Percentiles rank a stretch among this genome's conserved stretches.
phyloP scores from a whole-genome alignment of 2,797 vertebrate species.

The Kryptopterus vitreolus region DNA sequence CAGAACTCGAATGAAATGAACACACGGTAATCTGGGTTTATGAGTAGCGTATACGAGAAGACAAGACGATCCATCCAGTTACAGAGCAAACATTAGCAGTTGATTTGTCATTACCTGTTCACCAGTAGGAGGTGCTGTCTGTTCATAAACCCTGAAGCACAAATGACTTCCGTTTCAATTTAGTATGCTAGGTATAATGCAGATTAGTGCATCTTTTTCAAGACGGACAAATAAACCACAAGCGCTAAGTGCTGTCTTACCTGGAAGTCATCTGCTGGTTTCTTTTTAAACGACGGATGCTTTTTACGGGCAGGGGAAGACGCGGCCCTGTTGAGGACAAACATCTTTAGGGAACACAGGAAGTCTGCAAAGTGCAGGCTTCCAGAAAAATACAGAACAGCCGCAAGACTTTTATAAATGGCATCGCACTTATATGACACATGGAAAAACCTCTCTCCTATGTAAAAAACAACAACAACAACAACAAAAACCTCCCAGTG shows the following conservation, averaged over 20 bases:
- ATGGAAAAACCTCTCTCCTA: background rate
- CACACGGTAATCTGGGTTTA: background rate
- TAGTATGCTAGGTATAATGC: conserved; percentile 28
- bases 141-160: conserved; percentile 35
- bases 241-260: conserved; percentile 60
- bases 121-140: conserved; percentile 48
- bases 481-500: background rate
- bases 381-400: background rate
- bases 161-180: conserved; percentile 39
- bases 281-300: conserved; percentile 64
- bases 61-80: background rate
- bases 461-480: too few species aligned
- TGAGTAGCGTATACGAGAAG: background rate
- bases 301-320: conserved; percentile 69
- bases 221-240: conserved; percentile 26
- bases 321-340: conserved; percentile 62
- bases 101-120: conserved; percentile 18
- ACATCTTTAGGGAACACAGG: background rate
- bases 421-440: background rate
- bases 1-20: background rate
- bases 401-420: background rate
- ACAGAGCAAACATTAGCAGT: background rate
- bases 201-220: conserved; percentile 50
- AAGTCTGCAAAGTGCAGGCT: background rate
- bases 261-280: conserved; percentile 73